Evolutionary conservation across 2,797 vertebrate genomes (phyloP).

Genomic region (Protosalanx chinensis): DNA sequence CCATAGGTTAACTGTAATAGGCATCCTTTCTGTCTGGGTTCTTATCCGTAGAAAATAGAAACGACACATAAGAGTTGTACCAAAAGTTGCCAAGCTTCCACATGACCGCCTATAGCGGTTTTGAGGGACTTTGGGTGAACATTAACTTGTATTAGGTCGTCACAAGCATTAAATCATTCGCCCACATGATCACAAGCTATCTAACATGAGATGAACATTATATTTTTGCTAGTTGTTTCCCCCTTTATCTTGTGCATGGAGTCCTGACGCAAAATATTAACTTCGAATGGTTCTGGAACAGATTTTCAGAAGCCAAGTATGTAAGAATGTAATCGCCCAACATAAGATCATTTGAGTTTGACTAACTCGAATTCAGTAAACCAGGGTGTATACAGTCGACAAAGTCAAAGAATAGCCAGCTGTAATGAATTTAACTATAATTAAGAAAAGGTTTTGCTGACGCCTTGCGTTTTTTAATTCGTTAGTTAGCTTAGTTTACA

Average conservation of each 20-base stretch:
- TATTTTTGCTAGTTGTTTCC: slow-evolving; percentile 13
- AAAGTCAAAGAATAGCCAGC: background rate
- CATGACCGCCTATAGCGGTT: slow-evolving; percentile 72
- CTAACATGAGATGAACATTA: slow-evolving; percentile 5
- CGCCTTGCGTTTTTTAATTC: background rate
- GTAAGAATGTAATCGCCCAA: slow-evolving; percentile 80
- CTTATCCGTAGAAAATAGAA: slow-evolving; percentile 81
- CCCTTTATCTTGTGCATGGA: slow-evolving; percentile 40
- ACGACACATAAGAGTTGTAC: slow-evolving; percentile 77
- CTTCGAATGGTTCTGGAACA: background rate
- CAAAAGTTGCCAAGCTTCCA: slow-evolving; percentile 70
- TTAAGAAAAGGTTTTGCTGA: background rate
- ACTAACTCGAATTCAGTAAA: slow-evolving; percentile 94
- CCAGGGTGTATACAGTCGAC: slow-evolving; percentile 95
- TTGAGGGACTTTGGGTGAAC: slow-evolving; percentile 74
- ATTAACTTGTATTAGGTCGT: slow-evolving; percentile 80
- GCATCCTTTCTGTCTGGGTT: slow-evolving; percentile 75
- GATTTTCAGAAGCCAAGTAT: slow-evolving; percentile 22
- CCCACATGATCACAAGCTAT: slow-evolving; percentile 56
- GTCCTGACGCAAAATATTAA: background rate
- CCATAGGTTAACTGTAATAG: slow-evolving; percentile 75
- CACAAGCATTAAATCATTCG: slow-evolving; percentile 81
- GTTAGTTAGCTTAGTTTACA: background rate
- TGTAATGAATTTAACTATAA: background rate
- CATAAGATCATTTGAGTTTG: slow-evolving; percentile 85